A percentile compares a stretch with the other conserved stretches of the same genome.
phyloP scores from a whole-genome alignment of 35 echinoderm and acorn worm species.

The Strongylocentrotus purpuratus region DNA sequence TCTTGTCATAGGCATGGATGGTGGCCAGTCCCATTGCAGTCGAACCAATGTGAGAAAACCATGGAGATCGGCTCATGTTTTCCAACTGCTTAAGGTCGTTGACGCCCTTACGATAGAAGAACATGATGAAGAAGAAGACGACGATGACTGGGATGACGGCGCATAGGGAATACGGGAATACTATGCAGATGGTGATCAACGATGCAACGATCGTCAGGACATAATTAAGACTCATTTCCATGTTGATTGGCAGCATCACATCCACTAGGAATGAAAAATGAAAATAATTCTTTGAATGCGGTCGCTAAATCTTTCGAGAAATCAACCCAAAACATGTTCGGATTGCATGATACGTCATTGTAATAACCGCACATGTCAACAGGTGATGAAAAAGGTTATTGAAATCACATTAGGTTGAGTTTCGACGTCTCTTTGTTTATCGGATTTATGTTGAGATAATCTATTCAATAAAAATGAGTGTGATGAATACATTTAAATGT shows the following conservation, averaged over 20 bases:
- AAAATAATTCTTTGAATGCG: background rate
- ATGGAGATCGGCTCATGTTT: conserved; percentile 92
- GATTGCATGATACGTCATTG: too few relatives aligned
- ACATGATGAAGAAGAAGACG: conserved; percentile 69
- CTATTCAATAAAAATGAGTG: background rate
- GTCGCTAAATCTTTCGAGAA: too few relatives aligned
- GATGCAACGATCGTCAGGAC: conserved; percentile 74
- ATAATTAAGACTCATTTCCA: conserved; percentile 73
- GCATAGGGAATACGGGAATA: conserved; percentile 72
- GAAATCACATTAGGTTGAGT: too few relatives aligned
- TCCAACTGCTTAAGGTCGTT: conserved; percentile 91
- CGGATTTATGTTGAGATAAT: background rate
- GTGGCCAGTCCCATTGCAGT: conserved; percentile 85
- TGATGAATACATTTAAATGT: too few relatives aligned
- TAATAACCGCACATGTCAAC: too few relatives aligned
- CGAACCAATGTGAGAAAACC: conserved; percentile 96
- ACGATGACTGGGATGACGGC: conserved; percentile 69
- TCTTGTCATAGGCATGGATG: conserved; percentile 92
- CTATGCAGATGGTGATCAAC: conserved; percentile 64
- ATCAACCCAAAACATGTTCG: too few relatives aligned
- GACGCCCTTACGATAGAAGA: conserved; percentile 75
- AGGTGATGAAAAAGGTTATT: too few relatives aligned
- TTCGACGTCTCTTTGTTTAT: background rate
- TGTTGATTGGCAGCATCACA: conserved; percentile 77
- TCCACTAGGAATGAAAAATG: conserved; percentile 63